Base-by-base conservation (phyloP, 2,797 vertebrate genomes). In the Chiroxiphia lanceolata region DNA sequence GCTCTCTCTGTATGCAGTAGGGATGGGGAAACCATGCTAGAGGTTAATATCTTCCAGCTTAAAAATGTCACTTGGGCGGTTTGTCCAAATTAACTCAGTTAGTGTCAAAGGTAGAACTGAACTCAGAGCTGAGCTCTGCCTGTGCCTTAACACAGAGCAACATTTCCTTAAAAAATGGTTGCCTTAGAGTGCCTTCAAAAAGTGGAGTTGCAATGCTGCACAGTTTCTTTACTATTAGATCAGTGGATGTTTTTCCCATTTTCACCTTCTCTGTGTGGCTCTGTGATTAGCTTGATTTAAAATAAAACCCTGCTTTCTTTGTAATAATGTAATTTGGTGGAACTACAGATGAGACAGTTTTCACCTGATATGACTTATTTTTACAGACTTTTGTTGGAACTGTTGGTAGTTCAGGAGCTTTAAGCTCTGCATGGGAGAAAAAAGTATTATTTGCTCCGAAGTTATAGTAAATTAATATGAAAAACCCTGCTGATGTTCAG, bases 221-320 rank as follows among this genome's bases (percentile, higher is more conserved):
- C 45, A 53, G 16, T 2, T 64, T 91, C 77, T 72, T 53, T 45
- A 16, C 8, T 42, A 29, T 26, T 63, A 75, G 64, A 56, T 74
- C 59, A 86, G 57, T 69, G 31, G 33, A 48, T 31, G 6, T 14
- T 36, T 75, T 82, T 53, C 11, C 20, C 31, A 60, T 71, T 85
- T 50, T 34, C 29, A 53, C 23, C 7, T 54, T 22, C 31, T 93
- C 69, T 77, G 38, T 8, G 25, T 77, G 61, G 29, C n/a, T 94
- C 63, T 74, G 31, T 1, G 3, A 85, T 94, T 95, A 95, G 70
- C 91, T 76, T 83, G 90, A 84, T 87, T 74, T 83, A 59, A 84
- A 91, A 78, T 78, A 71, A 92, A 93, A 44, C 22, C 17, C 81
- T 83, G 8, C 5, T 72, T 71, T 65, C 38, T 23, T 60, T 40